Conservation (phyloP, 2,797 vertebrate species). For the Zalophus californianus region DNA sequence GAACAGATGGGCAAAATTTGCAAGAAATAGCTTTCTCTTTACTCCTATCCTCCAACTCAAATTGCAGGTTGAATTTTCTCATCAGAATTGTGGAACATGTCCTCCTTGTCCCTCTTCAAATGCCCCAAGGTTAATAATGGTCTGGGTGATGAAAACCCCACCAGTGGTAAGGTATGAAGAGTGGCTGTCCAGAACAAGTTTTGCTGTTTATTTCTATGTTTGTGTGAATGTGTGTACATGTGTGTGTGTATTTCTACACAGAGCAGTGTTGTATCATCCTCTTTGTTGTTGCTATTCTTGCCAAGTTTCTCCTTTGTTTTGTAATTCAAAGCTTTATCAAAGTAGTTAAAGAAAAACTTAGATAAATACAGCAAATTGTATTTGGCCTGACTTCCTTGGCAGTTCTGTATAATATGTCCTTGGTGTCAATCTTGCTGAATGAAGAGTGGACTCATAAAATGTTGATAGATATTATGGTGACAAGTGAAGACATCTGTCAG, state of each 20-base stretch:
- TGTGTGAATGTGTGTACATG: background rate
- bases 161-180: background rate
- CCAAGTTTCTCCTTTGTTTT: slow-evolving; percentile 31
- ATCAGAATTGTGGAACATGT: background rate
- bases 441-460: background rate
- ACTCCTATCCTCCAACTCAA: slow-evolving; percentile 18
- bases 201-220: background rate
- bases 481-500: background rate
- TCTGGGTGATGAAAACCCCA: background rate
- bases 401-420: background rate
- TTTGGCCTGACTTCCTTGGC: background rate
- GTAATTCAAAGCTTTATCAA: slow-evolving; percentile 36
- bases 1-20: background rate
- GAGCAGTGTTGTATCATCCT: background rate
- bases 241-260: background rate
- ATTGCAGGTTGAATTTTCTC: slow-evolving; percentile 28
- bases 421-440: slow-evolving; percentile 24
- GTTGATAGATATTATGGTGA: background rate
- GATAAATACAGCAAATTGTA: background rate
- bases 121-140: background rate
- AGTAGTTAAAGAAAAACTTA: slow-evolving; percentile 13
- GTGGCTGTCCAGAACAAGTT: background rate
- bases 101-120: slow-evolving; percentile 8
- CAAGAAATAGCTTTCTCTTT: background rate
- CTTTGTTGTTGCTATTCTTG: background rate